These are phyloP conservation scores for Coregonus sp. DNA, from an alignment of 2,797 vertebrate genomes.

Conservation along the genomic window DNA sequence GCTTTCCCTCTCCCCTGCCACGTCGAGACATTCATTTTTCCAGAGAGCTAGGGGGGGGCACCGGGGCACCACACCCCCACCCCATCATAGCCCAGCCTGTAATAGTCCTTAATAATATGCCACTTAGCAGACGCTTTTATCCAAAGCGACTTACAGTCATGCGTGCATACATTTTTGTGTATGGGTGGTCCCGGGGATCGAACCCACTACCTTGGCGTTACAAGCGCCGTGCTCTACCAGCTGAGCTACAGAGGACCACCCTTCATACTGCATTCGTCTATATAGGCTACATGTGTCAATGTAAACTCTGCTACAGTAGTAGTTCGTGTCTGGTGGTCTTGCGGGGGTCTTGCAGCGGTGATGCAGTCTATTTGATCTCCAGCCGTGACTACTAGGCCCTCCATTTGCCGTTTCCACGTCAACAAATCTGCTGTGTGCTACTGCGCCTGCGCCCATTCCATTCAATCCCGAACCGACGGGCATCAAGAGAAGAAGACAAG, in stretches of 20 bases:
- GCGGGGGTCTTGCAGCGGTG: not conserved
- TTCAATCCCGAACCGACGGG: conserved; percentile 33
- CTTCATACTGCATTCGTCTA: not conserved
- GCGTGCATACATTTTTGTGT: no score
- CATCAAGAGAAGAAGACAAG: conserved; percentile 42
- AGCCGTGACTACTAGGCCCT: conserved; percentile 10
- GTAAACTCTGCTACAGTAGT: not conserved
- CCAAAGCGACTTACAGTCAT: no score
- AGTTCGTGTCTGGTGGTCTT: not conserved
- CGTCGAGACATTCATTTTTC: conserved; percentile 64
- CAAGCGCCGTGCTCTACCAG: no score
- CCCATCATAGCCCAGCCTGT: not conserved
- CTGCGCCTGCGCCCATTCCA: conserved; percentile 65
- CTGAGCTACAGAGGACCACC: no score
- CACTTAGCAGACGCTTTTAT: no score
- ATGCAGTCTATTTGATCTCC: not conserved
- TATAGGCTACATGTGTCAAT: not conserved
- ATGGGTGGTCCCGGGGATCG: no score
- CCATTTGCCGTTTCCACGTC: conserved; percentile 72
- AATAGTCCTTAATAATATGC: not conserved
- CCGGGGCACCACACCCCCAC: not conserved
- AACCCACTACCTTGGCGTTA: no score
- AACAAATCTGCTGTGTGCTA: conserved; percentile 65
- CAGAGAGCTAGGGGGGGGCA: conserved; percentile 3
- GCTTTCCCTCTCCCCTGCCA: conserved; percentile 61